Base-by-base conservation (phyloP, 2,113 vertebrate species). In the Catharus bicknelli region DNA sequence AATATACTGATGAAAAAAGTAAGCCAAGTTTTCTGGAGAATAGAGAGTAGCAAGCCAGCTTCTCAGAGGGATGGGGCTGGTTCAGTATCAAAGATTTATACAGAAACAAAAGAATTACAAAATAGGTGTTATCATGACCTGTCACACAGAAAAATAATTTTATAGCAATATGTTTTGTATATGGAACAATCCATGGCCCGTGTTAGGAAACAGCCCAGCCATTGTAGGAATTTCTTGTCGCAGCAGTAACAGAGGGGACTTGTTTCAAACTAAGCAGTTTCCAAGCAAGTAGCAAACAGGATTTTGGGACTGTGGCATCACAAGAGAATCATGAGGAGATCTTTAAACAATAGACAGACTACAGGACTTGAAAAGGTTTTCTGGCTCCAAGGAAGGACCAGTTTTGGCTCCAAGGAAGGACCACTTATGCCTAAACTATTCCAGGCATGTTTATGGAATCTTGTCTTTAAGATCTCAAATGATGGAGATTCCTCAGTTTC, bases 21-120 rank as follows among this genome's bases (percentile, higher is more conserved):
- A 76, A 92, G 89, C 84, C 93, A 96, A 93, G 53, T 83, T 88
- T 92, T 58, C 57, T 61, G 61, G 36, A 63, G 62, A 93, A 76
- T 4, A 77, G 63, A 85, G 25, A 84, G 34, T 50, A 82, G 26
- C 55, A 79, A 91, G 55, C 13, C 59, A 91, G 63, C 36, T 92
- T 70, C 75, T 93, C 59, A 77, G 50, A 91, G 50, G 26, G 62
- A 82, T 79, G 42, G 29, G 15, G 6, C 25, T 68, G 45, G 25
- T 84, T 88, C 50, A 9, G 13, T 66, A 43, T 85, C 68, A 88
- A 53, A 89, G 48, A 77, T 70, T 69, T 84, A 59, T 8, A 40
- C n/a, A 77, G 48, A 80, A 91, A 85, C 23, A 92, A 77, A 80
- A 77, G 47, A 74, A 73, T 72, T 20, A 34, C 30, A 42, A 66